Conservation (phyloP, 2,797 vertebrate genomes). For the Pangasius mekongensis region DNA sequence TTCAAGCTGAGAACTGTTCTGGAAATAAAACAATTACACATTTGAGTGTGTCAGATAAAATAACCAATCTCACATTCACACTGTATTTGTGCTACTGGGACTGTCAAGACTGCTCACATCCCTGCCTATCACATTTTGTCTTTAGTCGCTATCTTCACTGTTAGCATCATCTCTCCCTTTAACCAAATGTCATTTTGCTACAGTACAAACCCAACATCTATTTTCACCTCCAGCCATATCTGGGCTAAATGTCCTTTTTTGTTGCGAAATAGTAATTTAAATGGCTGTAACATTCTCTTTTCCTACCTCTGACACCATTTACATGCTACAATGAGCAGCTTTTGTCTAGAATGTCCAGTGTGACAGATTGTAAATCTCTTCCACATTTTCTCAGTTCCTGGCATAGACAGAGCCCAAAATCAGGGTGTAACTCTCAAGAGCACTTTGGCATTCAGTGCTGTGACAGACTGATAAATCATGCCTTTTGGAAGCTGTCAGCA, state of each 20-base stretch:
- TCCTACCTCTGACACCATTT: slow-evolving; percentile 1
- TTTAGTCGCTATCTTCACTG: slow-evolving; percentile 4
- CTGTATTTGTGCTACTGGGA: neutral
- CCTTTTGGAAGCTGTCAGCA: slow-evolving; percentile 10
- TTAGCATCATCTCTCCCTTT: neutral
- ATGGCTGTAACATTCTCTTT: slow-evolving; percentile 24
- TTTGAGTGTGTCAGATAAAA: slow-evolving; percentile 24
- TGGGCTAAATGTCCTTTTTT: neutral
- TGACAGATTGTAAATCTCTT: slow-evolving; percentile 28
- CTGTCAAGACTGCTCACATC: neutral
- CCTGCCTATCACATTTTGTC: slow-evolving; percentile 1
- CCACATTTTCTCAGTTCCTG: slow-evolving; percentile 28
- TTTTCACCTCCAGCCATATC: neutral
- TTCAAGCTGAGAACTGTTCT: neutral
- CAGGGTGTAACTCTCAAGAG: slow-evolving; percentile 14
- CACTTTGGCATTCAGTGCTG: slow-evolving; percentile 30
- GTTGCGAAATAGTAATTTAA: slow-evolving; percentile 8
- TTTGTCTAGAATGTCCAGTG: slow-evolving; percentile 25
- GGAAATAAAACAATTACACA: slow-evolving; percentile 5
- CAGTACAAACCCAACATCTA: neutral
- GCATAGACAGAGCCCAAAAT: slow-evolving; percentile 21
- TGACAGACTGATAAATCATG: slow-evolving; percentile 23
- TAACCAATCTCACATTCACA: slow-evolving; percentile 5
- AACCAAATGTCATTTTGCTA: neutral
- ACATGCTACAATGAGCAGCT: slow-evolving; percentile 21